Evolutionary conservation across 2,888 invertebrate species (phyloP), one percentile per base, ranked within the genome.

Genomic region (Brenthis ino): DNA sequence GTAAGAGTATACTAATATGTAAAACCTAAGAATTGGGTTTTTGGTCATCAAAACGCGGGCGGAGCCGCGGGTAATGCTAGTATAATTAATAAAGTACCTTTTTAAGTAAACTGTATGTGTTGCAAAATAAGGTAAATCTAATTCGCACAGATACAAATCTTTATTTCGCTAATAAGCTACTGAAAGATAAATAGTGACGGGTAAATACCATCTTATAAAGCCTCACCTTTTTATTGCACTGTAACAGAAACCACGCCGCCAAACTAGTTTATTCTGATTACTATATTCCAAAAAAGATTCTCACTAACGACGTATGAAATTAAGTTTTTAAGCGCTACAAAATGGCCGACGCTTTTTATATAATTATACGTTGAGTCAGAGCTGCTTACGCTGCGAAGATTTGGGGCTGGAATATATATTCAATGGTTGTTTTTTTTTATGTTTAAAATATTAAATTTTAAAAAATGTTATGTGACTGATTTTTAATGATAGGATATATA

Each of bases 261-360:
- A 55, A 60, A 68, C 69, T 70, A 73, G 73, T 72, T 55, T 28
- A 28, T 66, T 67, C 72, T 74, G 76, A 76, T 77, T 76, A 74
- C 75, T 74, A 77, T 76, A 77, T 77, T 76, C 76, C 64, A 74
- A 72, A 71, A 77, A 75, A 75, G 67, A 73, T 72, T 72, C 79
- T 75, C 80, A 76, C 82, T 84, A 85, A 86, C 84, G 84, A 84
- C 79, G 70, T 74, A 75, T 74, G 70, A 79, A 86, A 86, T 86
- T 85, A 86, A 85, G 86, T 85, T 86, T 86, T 87, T 86, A 86
- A 68, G 72, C 71, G 79, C 77, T 75, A 74, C 82, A 83, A 84
- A 74, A 84, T 84, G 84, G 84, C 84, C 76, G 81, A 72, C 77
- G 66, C 64, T 80, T 81, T 79, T 82, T 77, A 76, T 74, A 76